Evolutionary conservation across 2,888 invertebrate species (phyloP).

Genomic region (Argyra leucocephala): DNA sequence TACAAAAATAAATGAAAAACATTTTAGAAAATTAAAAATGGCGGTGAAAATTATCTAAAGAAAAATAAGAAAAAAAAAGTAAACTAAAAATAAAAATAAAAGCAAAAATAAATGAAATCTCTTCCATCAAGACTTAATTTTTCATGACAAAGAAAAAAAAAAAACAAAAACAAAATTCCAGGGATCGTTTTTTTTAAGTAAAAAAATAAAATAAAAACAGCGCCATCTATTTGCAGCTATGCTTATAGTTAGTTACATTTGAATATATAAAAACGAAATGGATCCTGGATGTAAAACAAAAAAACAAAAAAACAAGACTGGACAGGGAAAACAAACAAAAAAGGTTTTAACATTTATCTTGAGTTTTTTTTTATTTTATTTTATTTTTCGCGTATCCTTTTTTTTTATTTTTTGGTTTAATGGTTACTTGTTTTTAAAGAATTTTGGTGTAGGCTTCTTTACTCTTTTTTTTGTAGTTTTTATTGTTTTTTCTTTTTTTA

Average conservation of each 20-base stretch:
- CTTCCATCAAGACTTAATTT: slow-evolving; percentile 6
- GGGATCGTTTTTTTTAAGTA: neutral
- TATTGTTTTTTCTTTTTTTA: neutral
- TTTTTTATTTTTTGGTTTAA: neutral
- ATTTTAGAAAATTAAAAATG: slow-evolving; percentile 6
- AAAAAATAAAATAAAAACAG: no score
- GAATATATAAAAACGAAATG: neutral
- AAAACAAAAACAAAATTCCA: neutral
- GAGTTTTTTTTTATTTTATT: neutral
- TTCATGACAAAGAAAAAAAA: neutral
- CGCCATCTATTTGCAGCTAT: neutral
- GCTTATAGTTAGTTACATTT: neutral
- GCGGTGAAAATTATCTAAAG: neutral
- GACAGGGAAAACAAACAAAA: slow-evolving; percentile 5
- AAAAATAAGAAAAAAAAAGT: neutral
- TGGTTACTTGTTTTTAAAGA: neutral
- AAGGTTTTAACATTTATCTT: slow-evolving; percentile 6
- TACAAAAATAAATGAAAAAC: neutral
- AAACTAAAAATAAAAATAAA: neutral
- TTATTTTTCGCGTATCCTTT: neutral
- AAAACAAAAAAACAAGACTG: neutral
- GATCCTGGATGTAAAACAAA: neutral
- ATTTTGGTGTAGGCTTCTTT: neutral
- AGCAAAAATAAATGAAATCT: neutral
- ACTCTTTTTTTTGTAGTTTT: neutral